Percentiles rank a stretch among this genome's conserved stretches.
Evolutionary conservation across 2,888 invertebrate genomes (phyloP).

Genomic region (Orthosia cruda): DNA sequence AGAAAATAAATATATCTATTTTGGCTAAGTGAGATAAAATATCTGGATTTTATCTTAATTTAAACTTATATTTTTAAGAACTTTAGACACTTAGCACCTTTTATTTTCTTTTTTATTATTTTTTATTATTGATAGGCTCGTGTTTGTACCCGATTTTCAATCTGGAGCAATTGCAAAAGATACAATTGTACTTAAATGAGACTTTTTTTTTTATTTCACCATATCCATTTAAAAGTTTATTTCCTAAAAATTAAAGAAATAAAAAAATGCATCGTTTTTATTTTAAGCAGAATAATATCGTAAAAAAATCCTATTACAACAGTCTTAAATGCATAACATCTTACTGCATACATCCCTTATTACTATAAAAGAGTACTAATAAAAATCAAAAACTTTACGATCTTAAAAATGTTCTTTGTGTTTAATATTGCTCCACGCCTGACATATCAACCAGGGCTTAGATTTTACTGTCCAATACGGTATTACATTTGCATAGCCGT

Average conservation of each 20-base stretch:
- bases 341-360: slow-evolving; percentile 61
- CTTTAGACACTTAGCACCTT: too few relatives aligned
- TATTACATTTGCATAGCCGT: slow-evolving; percentile 90
- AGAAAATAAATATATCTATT: too few relatives aligned
- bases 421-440: slow-evolving; percentile 81
- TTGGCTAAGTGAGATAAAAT: too few relatives aligned
- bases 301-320: slow-evolving; percentile 59
- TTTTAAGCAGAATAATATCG: slow-evolving; percentile 33
- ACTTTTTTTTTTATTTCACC: neutral
- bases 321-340: slow-evolving; percentile 59
- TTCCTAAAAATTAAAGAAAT: neutral
- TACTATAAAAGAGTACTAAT: slow-evolving; percentile 67
- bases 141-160: too few relatives aligned
- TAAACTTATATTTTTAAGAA: too few relatives aligned
- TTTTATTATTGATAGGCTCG: too few relatives aligned
- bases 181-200: too few relatives aligned
- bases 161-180: too few relatives aligned
- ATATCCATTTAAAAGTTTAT: neutral
- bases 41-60: too few relatives aligned
- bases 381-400: slow-evolving; percentile 70
- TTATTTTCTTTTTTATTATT: too few relatives aligned
- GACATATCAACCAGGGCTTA: slow-evolving; percentile 79
- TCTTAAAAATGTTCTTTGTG: slow-evolving; percentile 67
- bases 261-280: slow-evolving; percentile 4
- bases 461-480: slow-evolving; percentile 86